These are phyloP conservation scores for Speoplatyrhinus poulsoni DNA, from an alignment of 2,113 vertebrate species.

Conservation along the genomic window DNA sequence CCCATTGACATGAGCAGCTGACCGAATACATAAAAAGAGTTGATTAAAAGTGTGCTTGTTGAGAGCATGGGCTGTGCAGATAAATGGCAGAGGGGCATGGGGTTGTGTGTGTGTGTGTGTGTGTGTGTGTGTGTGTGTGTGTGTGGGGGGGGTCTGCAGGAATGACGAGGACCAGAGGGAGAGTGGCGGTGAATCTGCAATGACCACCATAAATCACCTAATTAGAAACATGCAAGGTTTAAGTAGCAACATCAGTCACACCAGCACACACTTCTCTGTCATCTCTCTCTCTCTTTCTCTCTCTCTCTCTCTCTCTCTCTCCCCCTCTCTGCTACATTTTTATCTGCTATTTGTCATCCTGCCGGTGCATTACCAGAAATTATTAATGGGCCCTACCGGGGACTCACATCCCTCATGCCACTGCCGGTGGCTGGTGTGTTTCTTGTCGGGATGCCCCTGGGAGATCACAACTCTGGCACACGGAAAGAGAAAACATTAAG, in stretches of 20 bases:
- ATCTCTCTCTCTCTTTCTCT: neutral
- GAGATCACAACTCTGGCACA: slow-evolving; percentile 42
- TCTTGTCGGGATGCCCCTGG: slow-evolving; percentile 36
- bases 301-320: slow-evolving; percentile 38
- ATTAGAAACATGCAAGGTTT: slow-evolving; percentile 71
- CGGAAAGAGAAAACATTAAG: slow-evolving; percentile 25
- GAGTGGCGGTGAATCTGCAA: slow-evolving; percentile 58
- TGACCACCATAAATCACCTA: slow-evolving; percentile 76
- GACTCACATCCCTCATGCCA: slow-evolving; percentile 58
- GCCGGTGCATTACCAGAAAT: slow-evolving; percentile 63
- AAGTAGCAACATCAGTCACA: slow-evolving; percentile 77
- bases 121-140: too few relatives aligned
- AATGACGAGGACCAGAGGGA: slow-evolving; percentile 43
- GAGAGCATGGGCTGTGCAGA: slow-evolving; percentile 34
- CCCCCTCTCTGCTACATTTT: slow-evolving; percentile 71
- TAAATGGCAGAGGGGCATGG: slow-evolving; percentile 48
- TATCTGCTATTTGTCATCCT: slow-evolving; percentile 69
- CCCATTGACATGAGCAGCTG: slow-evolving; percentile 37
- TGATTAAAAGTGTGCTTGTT: slow-evolving; percentile 51
- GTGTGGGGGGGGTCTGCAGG: slow-evolving; percentile 28
- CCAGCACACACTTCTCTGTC: slow-evolving; percentile 50
- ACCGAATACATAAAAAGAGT: slow-evolving; percentile 41
- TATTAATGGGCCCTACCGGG: slow-evolving; percentile 67
- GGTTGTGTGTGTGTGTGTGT: too few relatives aligned
- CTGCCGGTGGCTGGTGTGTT: slow-evolving; percentile 20